These are phyloP conservation scores for Chloroceryle inda DNA, from an alignment of 2,797 vertebrate genomes.

Conservation along the genomic window DNA sequence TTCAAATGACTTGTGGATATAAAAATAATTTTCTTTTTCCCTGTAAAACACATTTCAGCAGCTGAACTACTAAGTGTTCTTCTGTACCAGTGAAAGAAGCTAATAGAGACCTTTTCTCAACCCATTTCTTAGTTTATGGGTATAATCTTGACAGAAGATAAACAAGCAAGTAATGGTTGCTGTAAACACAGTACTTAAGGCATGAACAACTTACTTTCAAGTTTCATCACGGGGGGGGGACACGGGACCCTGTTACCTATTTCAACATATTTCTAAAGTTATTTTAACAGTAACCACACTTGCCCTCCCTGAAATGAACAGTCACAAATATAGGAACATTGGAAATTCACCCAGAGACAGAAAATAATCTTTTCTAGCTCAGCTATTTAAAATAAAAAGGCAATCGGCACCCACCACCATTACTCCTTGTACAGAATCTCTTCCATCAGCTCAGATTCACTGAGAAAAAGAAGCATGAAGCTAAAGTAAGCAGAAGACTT, in stretches of 20 bases:
- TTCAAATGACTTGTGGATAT: neutral
- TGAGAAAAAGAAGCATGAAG: neutral
- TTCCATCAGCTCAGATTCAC: neutral
- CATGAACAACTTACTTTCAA: neutral
- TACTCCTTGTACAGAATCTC: neutral
- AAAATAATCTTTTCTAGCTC: neutral
- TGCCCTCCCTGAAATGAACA: neutral
- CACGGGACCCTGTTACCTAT: rapidly evolving
- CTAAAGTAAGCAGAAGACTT: neutral
- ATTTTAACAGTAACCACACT: neutral
- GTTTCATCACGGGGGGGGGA: neutral
- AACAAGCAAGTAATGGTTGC: neutral
- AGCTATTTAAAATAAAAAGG: neutral
- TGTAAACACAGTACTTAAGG: neutral
- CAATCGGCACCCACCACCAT: neutral
- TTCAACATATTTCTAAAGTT: neutral
- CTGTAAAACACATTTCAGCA: neutral
- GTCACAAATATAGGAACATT: neutral
- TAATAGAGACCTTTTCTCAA: neutral
- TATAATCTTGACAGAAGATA: neutral
- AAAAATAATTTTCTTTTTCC: neutral
- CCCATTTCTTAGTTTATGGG: neutral
- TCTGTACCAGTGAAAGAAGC: neutral
- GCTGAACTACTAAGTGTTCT: neutral
- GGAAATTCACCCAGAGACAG: neutral